These are phyloP conservation scores for Cinclus mexicanus DNA, from an alignment of 2,113 vertebrate species.

Conservation along the genomic window DNA sequence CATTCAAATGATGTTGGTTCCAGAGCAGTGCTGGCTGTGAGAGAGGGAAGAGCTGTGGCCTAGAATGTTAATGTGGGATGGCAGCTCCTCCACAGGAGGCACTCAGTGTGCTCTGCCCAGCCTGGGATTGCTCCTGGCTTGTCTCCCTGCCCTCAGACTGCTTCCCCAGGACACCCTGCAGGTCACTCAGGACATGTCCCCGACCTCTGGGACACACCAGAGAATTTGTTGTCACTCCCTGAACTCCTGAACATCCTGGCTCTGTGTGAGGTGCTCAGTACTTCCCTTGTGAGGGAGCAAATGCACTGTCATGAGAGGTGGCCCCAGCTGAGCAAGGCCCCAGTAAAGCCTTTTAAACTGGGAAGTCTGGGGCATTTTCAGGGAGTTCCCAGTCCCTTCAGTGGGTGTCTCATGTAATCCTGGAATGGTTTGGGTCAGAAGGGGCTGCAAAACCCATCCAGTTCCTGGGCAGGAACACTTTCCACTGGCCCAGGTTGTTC, in stretches of 20 bases:
- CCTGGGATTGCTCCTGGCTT: background rate
- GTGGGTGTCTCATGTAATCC: background rate
- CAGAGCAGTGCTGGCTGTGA: background rate
- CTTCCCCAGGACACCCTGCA: background rate
- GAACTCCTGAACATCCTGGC: background rate
- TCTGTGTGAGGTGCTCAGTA: background rate
- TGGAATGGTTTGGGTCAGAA: background rate
- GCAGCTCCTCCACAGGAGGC: background rate
- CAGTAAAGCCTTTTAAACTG: background rate
- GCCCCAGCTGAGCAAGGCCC: background rate
- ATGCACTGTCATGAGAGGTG: accelerated
- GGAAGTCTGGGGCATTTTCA: background rate
- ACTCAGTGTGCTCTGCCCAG: background rate
- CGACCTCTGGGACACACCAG: background rate
- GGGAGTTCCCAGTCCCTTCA: background rate
- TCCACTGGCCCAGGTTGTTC: background rate
- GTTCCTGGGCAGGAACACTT: background rate
- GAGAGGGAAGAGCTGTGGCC: background rate
- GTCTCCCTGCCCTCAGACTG: background rate
- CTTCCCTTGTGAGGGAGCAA: background rate
- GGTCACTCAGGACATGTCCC: background rate
- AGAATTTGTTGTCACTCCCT: background rate
- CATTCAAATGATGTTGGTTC: constrained; percentile 9
- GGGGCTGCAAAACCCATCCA: background rate
- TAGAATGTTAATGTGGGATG: background rate